phyloP scores from a whole-genome alignment of 2,113 vertebrate species.

The Aegypius monachus region DNA sequence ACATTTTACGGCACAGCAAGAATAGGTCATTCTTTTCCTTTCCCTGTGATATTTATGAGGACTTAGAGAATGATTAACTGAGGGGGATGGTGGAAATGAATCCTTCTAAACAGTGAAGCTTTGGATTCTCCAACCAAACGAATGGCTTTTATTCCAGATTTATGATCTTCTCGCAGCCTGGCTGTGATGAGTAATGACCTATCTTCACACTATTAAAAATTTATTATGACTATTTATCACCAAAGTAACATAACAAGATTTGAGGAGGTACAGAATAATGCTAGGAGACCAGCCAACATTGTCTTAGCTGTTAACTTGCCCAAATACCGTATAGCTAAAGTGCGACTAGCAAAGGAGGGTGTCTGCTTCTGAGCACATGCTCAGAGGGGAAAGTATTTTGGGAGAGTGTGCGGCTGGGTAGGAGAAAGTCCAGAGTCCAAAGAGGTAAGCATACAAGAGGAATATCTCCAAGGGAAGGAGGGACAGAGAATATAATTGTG shows the following conservation, averaged over 20 bases:
- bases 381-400: not conserved
- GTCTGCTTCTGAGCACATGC: not conserved
- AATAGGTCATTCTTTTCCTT: constrained; percentile 14
- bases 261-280: constrained; percentile 10
- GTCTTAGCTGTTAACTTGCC: not conserved
- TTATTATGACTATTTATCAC: constrained; percentile 60
- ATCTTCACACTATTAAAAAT: constrained; percentile 50
- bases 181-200: constrained; percentile 38
- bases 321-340: not conserved
- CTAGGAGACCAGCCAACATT: not conserved
- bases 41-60: constrained; percentile 55
- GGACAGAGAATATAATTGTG: not conserved
- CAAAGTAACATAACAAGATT: constrained; percentile 15
- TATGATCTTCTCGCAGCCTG: constrained; percentile 41
- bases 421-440: not conserved
- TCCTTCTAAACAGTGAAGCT: constrained; percentile 50
- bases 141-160: constrained; percentile 58
- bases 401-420: not conserved
- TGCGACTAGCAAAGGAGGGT: not conserved
- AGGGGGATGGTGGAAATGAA: constrained; percentile 48
- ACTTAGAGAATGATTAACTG: constrained; percentile 53
- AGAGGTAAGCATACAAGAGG: not conserved
- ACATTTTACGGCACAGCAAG: constrained; percentile 25
- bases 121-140: constrained; percentile 45
- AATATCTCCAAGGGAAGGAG: not conserved